phyloP scores from a whole-genome alignment of 2,888 invertebrate genomes.

The Conomelus anceps region DNA sequence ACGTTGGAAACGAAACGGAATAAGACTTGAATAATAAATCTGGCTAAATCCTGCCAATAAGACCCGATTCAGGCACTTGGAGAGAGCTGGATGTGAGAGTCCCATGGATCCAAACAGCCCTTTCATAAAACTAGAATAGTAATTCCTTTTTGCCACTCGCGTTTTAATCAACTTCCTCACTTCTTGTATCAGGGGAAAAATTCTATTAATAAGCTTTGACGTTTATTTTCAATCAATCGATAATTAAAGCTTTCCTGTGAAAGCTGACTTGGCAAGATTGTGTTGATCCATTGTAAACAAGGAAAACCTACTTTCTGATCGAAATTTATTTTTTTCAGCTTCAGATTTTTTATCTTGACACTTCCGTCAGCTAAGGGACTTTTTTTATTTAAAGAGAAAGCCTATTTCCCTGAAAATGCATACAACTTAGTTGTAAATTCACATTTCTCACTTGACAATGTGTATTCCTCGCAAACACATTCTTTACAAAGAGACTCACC shows the following conservation, averaged over 20 bases:
- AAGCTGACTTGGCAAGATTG: neutral
- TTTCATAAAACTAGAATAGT: neutral
- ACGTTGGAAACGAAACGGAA: neutral
- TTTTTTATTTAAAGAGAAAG: neutral
- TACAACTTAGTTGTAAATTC: neutral
- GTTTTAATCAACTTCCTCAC: neutral
- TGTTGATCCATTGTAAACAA: neutral
- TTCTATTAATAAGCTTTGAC: neutral
- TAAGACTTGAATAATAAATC: neutral
- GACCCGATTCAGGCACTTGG: neutral
- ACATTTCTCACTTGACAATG: neutral
- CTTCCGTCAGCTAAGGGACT: neutral
- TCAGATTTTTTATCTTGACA: neutral
- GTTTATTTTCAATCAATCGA: neutral
- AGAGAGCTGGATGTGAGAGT: neutral
- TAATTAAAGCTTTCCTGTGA: neutral
- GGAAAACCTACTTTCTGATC: neutral
- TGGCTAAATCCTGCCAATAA: neutral
- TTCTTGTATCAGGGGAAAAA: neutral
- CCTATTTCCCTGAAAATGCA: neutral
- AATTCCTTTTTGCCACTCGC: neutral
- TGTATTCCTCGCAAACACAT: no score
- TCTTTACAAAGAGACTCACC: no score
- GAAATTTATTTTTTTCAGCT: neutral
- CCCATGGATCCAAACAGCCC: neutral